A percentile compares a stretch with the other conserved stretches of the same genome.
phyloP scores from a whole-genome alignment of 2,888 invertebrate species.

The Branchipolynoe longqiensis region DNA sequence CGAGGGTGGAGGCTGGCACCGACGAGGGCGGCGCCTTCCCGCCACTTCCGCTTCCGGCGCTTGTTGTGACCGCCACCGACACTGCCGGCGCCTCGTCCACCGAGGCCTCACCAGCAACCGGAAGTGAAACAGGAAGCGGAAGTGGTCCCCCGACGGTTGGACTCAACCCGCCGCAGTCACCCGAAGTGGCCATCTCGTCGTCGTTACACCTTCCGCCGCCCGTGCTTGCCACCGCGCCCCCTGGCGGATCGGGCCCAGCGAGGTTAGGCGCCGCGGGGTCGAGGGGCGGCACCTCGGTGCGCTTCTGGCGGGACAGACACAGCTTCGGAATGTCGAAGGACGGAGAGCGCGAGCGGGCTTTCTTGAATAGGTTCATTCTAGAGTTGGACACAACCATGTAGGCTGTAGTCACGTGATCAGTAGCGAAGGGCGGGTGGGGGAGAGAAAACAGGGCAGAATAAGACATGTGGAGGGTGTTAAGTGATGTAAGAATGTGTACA shows the following conservation, averaged over 20 bases:
- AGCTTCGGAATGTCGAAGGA: constrained; percentile 57
- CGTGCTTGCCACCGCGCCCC: constrained; percentile 19
- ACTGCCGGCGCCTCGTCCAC: too few species aligned
- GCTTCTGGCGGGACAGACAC: constrained; percentile 55
- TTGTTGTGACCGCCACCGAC: too few species aligned
- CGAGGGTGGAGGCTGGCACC: constrained; percentile 59
- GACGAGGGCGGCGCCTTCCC: background rate
- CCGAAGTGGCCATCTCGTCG: background rate
- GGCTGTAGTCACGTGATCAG: too few species aligned
- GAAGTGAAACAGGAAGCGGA: constrained; percentile 14
- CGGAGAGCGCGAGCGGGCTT: constrained; percentile 51
- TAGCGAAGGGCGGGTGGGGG: too few species aligned
- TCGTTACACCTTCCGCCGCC: constrained; percentile 37
- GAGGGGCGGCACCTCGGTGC: constrained; percentile 18
- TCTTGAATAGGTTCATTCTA: constrained; percentile 47
- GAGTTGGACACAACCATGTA: constrained; percentile 58
- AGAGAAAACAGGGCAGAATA: background rate
- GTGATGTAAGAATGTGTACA: constrained; percentile 13
- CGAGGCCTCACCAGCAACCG: constrained; percentile 67
- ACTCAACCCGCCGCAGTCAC: background rate
- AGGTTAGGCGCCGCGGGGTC: background rate
- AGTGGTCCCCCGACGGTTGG: background rate
- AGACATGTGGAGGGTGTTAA: background rate
- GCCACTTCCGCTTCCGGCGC: background rate
- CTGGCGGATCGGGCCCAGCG: background rate